Base-by-base conservation (phyloP, 2,113 vertebrate genomes). In the Marcusenius ussheri region DNA sequence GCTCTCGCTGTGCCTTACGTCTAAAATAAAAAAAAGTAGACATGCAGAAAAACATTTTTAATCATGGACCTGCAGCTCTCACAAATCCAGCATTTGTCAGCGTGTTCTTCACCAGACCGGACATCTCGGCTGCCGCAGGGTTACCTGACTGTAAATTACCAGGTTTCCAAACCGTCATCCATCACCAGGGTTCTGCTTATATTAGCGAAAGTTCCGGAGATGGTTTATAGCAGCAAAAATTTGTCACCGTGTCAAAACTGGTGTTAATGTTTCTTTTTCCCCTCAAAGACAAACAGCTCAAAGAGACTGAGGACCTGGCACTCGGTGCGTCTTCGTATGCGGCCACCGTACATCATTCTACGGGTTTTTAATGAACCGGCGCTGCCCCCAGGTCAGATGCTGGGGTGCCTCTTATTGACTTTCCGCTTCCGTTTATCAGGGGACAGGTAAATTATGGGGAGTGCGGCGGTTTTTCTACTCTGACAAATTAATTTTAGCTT, bases 401-500 rank as follows among this genome's bases (percentile, higher is more conserved):
- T 50, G 15, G 6, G 31, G 21, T 21, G 51, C 17, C n/a, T 39
- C 31, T 83, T 39, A 56, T 42, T n/a, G 77, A 49, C 50, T 62
- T 47, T 15, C 80, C 15, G 24, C 51, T 56, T 83, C 21, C 77
- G 31, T 56, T 84, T 46, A 83, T 35, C 66, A 9, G 31, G 9
- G 49, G 31, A 77, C 27, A 21, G 46, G 88, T 50, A 45, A 47
- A 83, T 70, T 49, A 70, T 88, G 7, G 10, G 47, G 9, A 9
- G 80, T 47, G 31, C 11, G 46, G 46, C 5, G 6, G 3, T 35
- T 77, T 70, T 88, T 88, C 50, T 56, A 24, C 5, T 70, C 51
- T 46, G 53, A 84, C 58, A 91, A 86, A 86, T 83, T 90, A 53
- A 83, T 49, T 90, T 88, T 27, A 77, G 46, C 53, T 56, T 56